phyloP scores from a whole-genome alignment of 2,113 vertebrate genomes.

The Campylorhamphus procurvoides region DNA sequence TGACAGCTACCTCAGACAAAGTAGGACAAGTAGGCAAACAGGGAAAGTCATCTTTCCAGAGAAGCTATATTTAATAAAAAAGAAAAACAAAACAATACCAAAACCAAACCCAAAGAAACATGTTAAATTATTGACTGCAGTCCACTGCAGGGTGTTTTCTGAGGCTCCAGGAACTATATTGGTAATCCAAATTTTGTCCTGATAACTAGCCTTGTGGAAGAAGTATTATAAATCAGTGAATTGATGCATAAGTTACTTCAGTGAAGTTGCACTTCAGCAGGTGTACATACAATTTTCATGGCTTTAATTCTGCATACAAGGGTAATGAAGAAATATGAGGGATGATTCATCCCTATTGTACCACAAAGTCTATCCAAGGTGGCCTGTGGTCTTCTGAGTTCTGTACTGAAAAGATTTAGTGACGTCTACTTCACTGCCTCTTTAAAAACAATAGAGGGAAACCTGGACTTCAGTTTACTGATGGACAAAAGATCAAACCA shows the following conservation, averaged over 20 bases:
- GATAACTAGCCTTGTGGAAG: background rate
- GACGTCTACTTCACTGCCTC: background rate
- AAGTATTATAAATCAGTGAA: background rate
- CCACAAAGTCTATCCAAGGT: background rate
- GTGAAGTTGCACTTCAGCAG: background rate
- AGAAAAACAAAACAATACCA: background rate
- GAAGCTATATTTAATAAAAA: background rate
- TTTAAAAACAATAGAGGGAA: background rate
- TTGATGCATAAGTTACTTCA: background rate
- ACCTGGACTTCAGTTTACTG: background rate
- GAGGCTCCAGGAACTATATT: background rate
- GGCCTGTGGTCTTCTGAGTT: background rate
- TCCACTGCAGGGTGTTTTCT: background rate
- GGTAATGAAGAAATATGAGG: background rate
- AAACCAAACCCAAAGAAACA: too few relatives aligned
- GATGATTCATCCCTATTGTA: background rate
- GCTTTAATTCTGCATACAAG: background rate
- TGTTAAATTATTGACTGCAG: background rate
- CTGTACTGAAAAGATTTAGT: background rate
- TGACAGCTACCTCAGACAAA: background rate
- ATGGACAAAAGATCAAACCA: background rate
- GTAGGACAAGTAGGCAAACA: background rate
- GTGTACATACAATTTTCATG: background rate
- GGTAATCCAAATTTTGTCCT: background rate
- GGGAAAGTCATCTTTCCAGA: background rate